A percentile compares a stretch with the other conserved stretches of the same genome.
phyloP scores from a whole-genome alignment of 2,797 vertebrate species.

The Valencia hispanica region DNA sequence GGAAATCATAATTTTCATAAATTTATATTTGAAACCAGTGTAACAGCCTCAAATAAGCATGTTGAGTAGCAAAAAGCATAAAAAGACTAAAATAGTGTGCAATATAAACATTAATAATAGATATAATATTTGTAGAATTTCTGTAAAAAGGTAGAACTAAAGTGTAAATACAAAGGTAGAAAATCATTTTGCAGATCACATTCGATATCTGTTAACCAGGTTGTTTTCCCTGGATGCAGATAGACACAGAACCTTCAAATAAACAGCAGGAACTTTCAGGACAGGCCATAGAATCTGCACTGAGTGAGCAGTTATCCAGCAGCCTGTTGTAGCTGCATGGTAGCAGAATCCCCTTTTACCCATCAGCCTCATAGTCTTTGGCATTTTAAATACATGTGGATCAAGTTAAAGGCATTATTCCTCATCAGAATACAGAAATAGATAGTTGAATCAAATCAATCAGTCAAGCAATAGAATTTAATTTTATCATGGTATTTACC shows the following conservation, averaged over 20 bases:
- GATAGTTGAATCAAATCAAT: not conserved
- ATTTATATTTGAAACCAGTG: slow-evolving; percentile 15
- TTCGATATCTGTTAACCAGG: not conserved
- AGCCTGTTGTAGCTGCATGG: not conserved
- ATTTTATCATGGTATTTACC: not conserved
- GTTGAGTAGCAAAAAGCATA: not conserved
- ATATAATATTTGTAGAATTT: not conserved
- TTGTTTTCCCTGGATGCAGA: not conserved
- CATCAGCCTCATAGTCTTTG: not conserved
- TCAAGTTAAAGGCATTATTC: not conserved
- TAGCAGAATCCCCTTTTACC: not conserved
- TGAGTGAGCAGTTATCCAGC: not conserved
- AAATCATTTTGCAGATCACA: not conserved
- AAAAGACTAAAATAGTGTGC: not conserved
- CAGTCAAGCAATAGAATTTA: not conserved
- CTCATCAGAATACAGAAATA: not conserved
- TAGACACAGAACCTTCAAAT: not conserved
- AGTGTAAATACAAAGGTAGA: not conserved
- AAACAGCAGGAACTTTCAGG: not conserved
- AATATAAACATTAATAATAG: not conserved
- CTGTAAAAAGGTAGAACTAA: not conserved
- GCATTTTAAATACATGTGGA: not conserved
- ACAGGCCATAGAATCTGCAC: not conserved
- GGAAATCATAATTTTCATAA: slow-evolving; percentile 5
- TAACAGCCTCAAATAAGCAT: slow-evolving; percentile 31